Percentiles rank a stretch among this genome's conserved stretches.
Conservation (phyloP, 2,888 invertebrate species). For the Eilema caniola region DNA sequence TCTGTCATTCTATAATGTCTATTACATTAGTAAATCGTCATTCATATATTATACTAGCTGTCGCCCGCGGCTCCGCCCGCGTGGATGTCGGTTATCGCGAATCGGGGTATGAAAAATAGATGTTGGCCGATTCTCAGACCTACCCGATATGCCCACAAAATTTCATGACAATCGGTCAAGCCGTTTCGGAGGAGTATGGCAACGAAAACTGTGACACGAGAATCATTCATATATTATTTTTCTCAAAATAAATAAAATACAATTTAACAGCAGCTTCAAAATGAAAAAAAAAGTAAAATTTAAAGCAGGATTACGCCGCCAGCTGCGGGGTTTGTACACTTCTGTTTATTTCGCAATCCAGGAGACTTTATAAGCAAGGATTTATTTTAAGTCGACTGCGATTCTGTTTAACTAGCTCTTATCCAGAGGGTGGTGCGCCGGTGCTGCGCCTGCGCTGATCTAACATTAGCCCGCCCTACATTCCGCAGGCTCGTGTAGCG, state of each 20-base stretch:
- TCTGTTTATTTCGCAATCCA: slow-evolving; percentile 32
- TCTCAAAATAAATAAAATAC: not conserved
- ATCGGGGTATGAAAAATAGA: too few relatives aligned
- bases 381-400: slow-evolving; percentile 55
- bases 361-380: slow-evolving; percentile 47
- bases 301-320: not conserved
- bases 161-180: too few relatives aligned
- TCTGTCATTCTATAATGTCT: not conserved
- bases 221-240: not conserved
- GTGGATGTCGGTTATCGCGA: too few relatives aligned
- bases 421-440: slow-evolving; percentile 69
- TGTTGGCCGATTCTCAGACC: too few relatives aligned
- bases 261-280: not conserved
- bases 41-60: too few relatives aligned
- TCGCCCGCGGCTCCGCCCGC: too few relatives aligned
- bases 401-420: slow-evolving; percentile 63
- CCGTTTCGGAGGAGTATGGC: too few relatives aligned
- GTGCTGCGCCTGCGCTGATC: slow-evolving; percentile 69
- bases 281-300: slow-evolving; percentile 11
- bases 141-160: too few relatives aligned
- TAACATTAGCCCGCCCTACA: slow-evolving; percentile 83
- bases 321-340: slow-evolving; percentile 20
- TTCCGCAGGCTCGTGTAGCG: slow-evolving; percentile 73
- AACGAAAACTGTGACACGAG: too few relatives aligned
- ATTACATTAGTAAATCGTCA: not conserved